Evolutionary conservation across 2,113 vertebrate genomes (phyloP).

Genomic region (Cynopterus brachyotis): DNA sequence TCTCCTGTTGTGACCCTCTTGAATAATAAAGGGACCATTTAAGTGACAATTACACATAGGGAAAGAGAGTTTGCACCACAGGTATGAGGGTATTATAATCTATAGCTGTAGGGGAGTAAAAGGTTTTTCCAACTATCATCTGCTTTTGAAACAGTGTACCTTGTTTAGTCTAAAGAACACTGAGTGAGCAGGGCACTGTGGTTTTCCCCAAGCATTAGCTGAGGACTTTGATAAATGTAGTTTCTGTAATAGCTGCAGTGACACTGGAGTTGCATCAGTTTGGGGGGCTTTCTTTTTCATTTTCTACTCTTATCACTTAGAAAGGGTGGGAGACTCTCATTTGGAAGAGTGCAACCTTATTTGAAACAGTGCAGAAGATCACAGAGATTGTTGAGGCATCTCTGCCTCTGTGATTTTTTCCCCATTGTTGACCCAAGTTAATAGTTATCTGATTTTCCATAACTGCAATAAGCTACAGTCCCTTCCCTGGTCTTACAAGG

Average conservation of each 20-base stretch:
- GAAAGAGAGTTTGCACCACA: not conserved
- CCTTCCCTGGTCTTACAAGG: not conserved
- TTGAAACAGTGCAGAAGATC: not conserved
- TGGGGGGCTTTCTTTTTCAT: not conserved
- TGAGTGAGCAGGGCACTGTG: not conserved
- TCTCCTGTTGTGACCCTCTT: not conserved
- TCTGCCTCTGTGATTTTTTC: not conserved
- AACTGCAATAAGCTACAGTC: not conserved
- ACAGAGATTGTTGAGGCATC: not conserved
- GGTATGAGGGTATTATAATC: not conserved
- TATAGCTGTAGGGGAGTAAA: not conserved
- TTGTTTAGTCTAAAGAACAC: not conserved
- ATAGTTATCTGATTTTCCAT: not conserved
- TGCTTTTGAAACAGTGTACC: not conserved
- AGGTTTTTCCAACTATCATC: not conserved
- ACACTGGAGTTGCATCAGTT: not conserved
- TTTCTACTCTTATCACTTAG: not conserved
- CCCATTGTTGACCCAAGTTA: not conserved
- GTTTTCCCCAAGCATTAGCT: not conserved
- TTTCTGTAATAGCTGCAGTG: not conserved
- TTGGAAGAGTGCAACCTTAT: not conserved
- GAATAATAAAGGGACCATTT: not conserved
- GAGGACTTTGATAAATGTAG: not conserved
- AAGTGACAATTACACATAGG: not conserved
- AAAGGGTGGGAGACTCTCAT: not conserved